Base-by-base conservation (phyloP, 64 coral and sea anemone species). In the Porites lutea region DNA sequence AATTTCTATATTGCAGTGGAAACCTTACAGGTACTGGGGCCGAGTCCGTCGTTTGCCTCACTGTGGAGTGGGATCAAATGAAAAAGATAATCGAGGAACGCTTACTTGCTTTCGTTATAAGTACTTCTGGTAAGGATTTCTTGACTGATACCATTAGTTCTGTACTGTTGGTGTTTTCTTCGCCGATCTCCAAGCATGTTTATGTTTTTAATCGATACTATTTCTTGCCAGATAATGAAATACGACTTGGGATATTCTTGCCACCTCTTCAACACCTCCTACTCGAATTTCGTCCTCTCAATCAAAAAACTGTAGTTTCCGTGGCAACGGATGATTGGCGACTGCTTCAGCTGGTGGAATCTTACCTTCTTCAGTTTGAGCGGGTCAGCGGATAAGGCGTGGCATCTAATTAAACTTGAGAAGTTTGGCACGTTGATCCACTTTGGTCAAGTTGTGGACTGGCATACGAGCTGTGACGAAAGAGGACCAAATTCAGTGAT, bases 291-390 rank as follows among this genome's bases (percentile, higher is more conserved):
- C 70, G 79, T 43, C 75, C 91, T 37, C 74, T 88, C 58, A 93
- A 93, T 15, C 52, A 86, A 62, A 87, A 83, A 27, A 79, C 91
- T 22, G 89, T 96, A 2, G 94, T 96, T 13, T 37, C 82, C 61
- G 69, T 96, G 62, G 97, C 94, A 76, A 96, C 94, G 3, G 97
- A 99, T 79, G 94, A 93, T 72, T 99, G 97, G 97, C 87, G 88
- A 50, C 72, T 99, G 59, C 72, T 99, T 59, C 80, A 79, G 3
- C 81, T 97, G 16, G 67, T 93, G 4, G 93, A 93, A 51, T 83
- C 64, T 13, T 97, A 97, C 77, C 83, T 97, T 18, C 88, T 82
- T 13, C 85, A 87, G 47, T 82, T 97, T 45, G 95, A 97, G 67
- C 60, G 11, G 9, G 63, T 80, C 78, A 80, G 53, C 54, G 57